A percentile compares a stretch with the other conserved stretches of the same genome.
phyloP scores from a whole-genome alignment of 2,888 invertebrate genomes.

The Lasioglossum calceatum region DNA sequence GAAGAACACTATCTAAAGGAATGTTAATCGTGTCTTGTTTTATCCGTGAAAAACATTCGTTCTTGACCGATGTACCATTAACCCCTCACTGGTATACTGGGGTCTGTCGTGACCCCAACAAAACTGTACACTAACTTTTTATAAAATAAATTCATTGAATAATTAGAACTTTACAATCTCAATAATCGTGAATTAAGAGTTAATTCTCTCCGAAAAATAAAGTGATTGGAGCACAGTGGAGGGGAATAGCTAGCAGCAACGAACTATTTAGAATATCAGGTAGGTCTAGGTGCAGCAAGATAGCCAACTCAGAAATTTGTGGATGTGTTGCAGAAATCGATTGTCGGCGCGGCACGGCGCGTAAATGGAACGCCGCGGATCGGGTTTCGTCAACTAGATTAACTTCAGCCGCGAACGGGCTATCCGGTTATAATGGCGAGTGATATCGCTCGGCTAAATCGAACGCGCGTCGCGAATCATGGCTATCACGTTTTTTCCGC shows the following conservation, averaged over 20 bases:
- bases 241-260: too few species aligned
- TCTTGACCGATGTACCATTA: too few species aligned
- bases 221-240: not conserved
- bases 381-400: slow-evolving; percentile 63
- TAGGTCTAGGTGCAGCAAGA: not conserved
- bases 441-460: slow-evolving; percentile 32
- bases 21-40: not conserved
- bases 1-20: not conserved
- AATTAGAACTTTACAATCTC: too few species aligned
- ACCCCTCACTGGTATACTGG: not conserved
- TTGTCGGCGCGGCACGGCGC: slow-evolving; percentile 51
- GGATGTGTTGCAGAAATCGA: slow-evolving; percentile 65
- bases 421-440: slow-evolving; percentile 57
- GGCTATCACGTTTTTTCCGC: slow-evolving; percentile 12
- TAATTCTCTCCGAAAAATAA: not conserved
- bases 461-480: slow-evolving; percentile 28
- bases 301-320: slow-evolving; percentile 43
- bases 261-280: not conserved
- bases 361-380: slow-evolving; percentile 62
- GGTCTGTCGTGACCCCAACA: not conserved
- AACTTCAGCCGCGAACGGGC: slow-evolving; percentile 50
- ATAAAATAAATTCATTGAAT: too few species aligned
- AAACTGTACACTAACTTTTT: not conserved
- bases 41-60: not conserved
- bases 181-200: too few species aligned